Conservation (phyloP, 2,888 invertebrate genomes). For the Cephalotes varians region DNA sequence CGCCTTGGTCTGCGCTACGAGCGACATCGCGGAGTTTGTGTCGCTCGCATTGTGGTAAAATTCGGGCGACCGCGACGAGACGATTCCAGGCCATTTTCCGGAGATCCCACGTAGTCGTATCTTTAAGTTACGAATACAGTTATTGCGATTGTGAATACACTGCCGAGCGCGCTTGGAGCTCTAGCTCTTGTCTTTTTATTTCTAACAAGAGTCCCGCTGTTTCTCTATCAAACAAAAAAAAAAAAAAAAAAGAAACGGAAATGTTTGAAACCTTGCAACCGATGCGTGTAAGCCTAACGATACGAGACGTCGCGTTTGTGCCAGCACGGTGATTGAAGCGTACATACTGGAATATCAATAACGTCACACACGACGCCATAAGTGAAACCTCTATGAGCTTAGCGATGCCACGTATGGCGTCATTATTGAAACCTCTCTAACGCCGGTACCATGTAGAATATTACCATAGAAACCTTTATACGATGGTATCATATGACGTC, state of each 20-base stretch:
- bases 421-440: slow-evolving; percentile 35
- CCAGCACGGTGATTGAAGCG: background rate
- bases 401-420: slow-evolving; percentile 9
- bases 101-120: slow-evolving; percentile 76
- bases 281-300: slow-evolving; percentile 27
- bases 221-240: slow-evolving; percentile 41
- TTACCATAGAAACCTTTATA: slow-evolving; percentile 8
- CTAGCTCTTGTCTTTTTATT: slow-evolving; percentile 78
- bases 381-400: slow-evolving; percentile 23
- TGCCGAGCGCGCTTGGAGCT: slow-evolving; percentile 85
- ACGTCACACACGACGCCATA: background rate
- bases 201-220: slow-evolving; percentile 65
- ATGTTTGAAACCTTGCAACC: slow-evolving; percentile 5
- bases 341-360: background rate
- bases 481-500: background rate
- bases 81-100: slow-evolving; percentile 70
- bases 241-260: background rate
- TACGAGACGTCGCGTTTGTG: slow-evolving; percentile 28
- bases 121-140: slow-evolving; percentile 82
- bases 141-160: slow-evolving; percentile 85
- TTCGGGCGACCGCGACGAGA: slow-evolving; percentile 23
- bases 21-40: background rate
- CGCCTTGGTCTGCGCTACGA: background rate
- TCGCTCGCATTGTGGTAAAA: slow-evolving; percentile 17
- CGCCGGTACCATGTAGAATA: background rate